Base-by-base conservation (phyloP, 92 coral and sea anemone species). In the Palythoa caribaeorum region DNA sequence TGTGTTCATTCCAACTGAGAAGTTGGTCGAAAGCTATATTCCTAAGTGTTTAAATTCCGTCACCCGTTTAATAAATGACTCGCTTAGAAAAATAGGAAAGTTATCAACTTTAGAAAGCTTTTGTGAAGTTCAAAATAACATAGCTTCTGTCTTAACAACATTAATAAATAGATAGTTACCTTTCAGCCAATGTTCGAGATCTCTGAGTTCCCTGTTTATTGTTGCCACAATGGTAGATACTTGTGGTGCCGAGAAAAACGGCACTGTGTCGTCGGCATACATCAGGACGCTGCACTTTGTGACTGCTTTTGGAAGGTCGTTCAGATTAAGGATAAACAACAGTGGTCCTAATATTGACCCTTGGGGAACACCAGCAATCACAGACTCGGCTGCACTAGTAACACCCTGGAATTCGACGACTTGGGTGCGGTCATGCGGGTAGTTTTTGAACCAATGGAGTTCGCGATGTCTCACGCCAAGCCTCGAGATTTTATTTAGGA, bases 241-340 rank as follows among this genome's bases (percentile, higher is more conserved):
- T 28, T 28, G 28, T 28, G 28, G 28, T 28, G 28, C 28, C 28
- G 28, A 28, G 28, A 28, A 28, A 28, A 28, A 28, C 28, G 28
- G 0, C 28, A 28, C 28, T 28, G 28, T 28, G 28, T 28, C 28
- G 28, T 28, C 0, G 28, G 28, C 28, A 28, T 28, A 28, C 28
- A 28, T 28, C 28, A 28, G 28, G 28, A 28, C 28, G 28, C 28
- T 76, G 84, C 92, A 90, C 44, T 76, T 83, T 55, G 51, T 77
- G 47, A 87, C 84, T 65, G 88, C 92, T 6, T 85, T 83, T 52
- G 92, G 92, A 15, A 90, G 84, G 59, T 83, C 89, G 75, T 89
- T 83, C 39, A 66, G 76, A 48, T 68, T 69, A 37, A 28, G 28
- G 28, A 28, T 28, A 28, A 28, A 28, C 28, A 28, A 28, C 28